phyloP scores from a whole-genome alignment of 2,797 vertebrate species.

The Microctenopoma stevenorrisi region DNA sequence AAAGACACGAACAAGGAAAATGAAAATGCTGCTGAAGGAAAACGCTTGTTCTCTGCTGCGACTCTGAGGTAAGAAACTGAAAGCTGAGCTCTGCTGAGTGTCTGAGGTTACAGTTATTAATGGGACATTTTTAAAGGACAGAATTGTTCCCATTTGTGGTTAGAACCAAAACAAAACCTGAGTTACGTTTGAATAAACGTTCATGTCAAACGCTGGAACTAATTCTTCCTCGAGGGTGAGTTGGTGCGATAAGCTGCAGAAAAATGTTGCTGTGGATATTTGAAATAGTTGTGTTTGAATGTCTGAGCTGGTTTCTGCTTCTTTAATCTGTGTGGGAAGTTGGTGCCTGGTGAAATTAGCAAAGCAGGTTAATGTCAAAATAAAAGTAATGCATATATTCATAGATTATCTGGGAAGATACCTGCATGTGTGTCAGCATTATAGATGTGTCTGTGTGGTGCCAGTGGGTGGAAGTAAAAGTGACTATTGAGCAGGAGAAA shows the following conservation, averaged over 20 bases:
- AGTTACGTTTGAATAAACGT: neutral
- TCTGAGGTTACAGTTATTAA: neutral
- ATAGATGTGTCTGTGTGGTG: no score
- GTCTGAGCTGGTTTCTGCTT: neutral
- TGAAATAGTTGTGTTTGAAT: neutral
- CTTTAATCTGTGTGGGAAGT: neutral
- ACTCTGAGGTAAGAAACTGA: conserved; percentile 26
- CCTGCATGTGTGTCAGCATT: no score
- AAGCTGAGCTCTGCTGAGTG: rapidly evolving
- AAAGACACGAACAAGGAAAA: neutral
- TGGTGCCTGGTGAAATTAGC: neutral
- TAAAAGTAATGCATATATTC: neutral
- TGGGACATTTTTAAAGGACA: neutral
- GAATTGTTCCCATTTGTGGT: neutral
- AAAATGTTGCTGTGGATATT: neutral
- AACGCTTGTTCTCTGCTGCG: neutral
- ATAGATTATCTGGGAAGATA: neutral
- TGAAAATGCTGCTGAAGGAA: neutral
- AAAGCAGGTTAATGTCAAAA: neutral
- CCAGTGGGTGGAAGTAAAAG: no score
- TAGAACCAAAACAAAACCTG: neutral
- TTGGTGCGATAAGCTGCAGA: neutral
- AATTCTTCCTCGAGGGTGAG: neutral
- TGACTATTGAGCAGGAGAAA: no score
- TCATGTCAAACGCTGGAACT: neutral